A percentile compares a stretch with the other conserved stretches of the same genome.
Conservation (phyloP, 2,888 invertebrate species). For the Agrotis exclamationis region DNA sequence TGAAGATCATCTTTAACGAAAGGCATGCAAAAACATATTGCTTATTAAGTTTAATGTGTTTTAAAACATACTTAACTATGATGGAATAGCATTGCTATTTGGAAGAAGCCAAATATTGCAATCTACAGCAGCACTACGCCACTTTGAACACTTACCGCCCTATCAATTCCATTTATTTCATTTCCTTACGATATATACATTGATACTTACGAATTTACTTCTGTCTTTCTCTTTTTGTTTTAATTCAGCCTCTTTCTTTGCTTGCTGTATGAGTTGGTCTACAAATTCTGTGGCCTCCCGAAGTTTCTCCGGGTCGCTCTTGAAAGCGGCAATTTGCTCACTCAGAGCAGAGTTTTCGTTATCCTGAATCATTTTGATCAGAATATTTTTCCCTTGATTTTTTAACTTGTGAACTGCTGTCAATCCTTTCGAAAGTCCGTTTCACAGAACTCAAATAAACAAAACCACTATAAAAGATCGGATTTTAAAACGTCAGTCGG, state of each 20-base stretch:
- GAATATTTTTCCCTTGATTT: slow-evolving; percentile 27
- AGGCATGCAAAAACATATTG: slow-evolving; percentile 73
- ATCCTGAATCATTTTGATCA: slow-evolving; percentile 83
- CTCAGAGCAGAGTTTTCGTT: slow-evolving; percentile 83
- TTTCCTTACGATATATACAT: slow-evolving; percentile 88
- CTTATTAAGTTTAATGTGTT: slow-evolving; percentile 54
- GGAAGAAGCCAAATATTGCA: slow-evolving; percentile 84
- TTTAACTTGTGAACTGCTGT: slow-evolving; percentile 56
- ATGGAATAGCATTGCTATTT: slow-evolving; percentile 76
- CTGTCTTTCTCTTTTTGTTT: slow-evolving; percentile 91
- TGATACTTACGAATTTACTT: slow-evolving; percentile 91
- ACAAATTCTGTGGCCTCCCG: slow-evolving; percentile 91
- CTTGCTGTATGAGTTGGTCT: slow-evolving; percentile 91
- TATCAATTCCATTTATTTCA: slow-evolving; percentile 82
- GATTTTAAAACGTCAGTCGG: slow-evolving; percentile 52
- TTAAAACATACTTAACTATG: slow-evolving; percentile 59
- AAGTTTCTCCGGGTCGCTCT: slow-evolving; percentile 91
- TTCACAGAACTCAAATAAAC: slow-evolving; percentile 70
- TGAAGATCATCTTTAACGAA: slow-evolving; percentile 62
- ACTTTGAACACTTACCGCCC: slow-evolving; percentile 89
- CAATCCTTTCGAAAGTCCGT: slow-evolving; percentile 61
- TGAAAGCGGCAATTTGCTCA: slow-evolving; percentile 90
- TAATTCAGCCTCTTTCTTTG: slow-evolving; percentile 91
- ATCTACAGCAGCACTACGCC: slow-evolving; percentile 82
- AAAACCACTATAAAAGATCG: slow-evolving; percentile 64